A percentile compares a stretch with the other conserved stretches of the same genome.
These are phyloP conservation scores for Brachirus orientalis DNA, from an alignment of 2,113 vertebrate species.

Conservation along the genomic window DNA sequence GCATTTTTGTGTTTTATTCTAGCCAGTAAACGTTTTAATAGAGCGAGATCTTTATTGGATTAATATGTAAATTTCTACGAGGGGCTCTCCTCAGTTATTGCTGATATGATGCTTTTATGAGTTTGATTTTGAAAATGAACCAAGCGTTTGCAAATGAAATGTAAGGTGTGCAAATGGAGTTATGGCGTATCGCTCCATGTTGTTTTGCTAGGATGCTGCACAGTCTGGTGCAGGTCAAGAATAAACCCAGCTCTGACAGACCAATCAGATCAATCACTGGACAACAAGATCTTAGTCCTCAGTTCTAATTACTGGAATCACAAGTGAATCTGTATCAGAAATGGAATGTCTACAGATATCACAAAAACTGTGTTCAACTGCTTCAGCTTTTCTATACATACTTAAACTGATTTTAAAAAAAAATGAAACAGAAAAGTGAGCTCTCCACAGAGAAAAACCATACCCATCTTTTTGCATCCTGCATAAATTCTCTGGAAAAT, in stretches of 20 bases:
- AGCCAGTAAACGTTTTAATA: constrained; percentile 79
- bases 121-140: constrained; percentile 83
- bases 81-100: constrained; percentile 72
- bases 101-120: constrained; percentile 82
- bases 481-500: constrained; percentile 83
- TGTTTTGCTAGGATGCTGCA: too few species aligned
- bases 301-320: background rate
- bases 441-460: constrained; percentile 59
- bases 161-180: constrained; percentile 56
- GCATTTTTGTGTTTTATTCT: constrained; percentile 82
- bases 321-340: background rate
- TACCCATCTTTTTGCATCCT: constrained; percentile 76
- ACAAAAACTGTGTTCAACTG: constrained; percentile 7
- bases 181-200: constrained; percentile 9
- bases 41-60: constrained; percentile 81
- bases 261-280: background rate
- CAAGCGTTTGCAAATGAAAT: constrained; percentile 73
- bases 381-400: constrained; percentile 5
- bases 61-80: constrained; percentile 83
- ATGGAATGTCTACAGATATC: constrained; percentile 25
- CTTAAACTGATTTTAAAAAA: constrained; percentile 54
- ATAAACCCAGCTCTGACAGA: too few species aligned
- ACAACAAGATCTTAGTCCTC: background rate
- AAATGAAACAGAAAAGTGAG: constrained; percentile 50
- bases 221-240: too few species aligned